Percentiles rank a stretch among this genome's conserved stretches.
Conservation (phyloP, 1,140 invertebrate species). For the Drosophila bocqueti region DNA sequence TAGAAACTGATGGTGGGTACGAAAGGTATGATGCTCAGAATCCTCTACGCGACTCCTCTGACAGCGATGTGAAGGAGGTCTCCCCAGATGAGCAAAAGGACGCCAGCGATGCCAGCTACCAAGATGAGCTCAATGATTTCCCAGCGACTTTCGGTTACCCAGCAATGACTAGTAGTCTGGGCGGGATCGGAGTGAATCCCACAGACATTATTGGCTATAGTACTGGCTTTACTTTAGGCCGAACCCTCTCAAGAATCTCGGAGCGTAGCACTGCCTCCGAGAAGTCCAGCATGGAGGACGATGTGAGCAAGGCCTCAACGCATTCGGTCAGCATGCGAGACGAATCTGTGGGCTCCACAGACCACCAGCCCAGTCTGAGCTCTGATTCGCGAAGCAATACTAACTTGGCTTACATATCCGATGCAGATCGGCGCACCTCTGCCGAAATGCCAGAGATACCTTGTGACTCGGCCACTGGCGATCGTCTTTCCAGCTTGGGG, state of each 20-base stretch:
- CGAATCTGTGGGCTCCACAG: conserved; percentile 92
- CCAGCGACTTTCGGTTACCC: conserved; percentile 90
- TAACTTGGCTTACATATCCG: conserved; percentile 90
- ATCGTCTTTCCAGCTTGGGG: conserved; percentile 76
- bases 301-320: conserved; percentile 92
- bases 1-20: conserved; percentile 89
- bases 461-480: conserved; percentile 88
- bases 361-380: conserved; percentile 93
- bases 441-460: conserved; percentile 93
- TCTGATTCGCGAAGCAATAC: conserved; percentile 91
- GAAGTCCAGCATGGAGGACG: conserved; percentile 91
- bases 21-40: conserved; percentile 86
- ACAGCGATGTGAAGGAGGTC: conserved; percentile 79
- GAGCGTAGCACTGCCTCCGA: conserved; percentile 95
- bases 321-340: conserved; percentile 93
- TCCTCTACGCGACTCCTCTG: conserved; percentile 85
- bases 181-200: conserved; percentile 86
- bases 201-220: conserved; percentile 90
- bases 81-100: conserved; percentile 82
- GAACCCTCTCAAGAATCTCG: conserved; percentile 93
- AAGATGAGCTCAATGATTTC: conserved; percentile 91
- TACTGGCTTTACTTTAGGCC: conserved; percentile 88
- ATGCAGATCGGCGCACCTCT: conserved; percentile 91
- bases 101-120: conserved; percentile 87
- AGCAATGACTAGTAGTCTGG: conserved; percentile 86